Evolutionary conservation across 2,888 invertebrate genomes (phyloP).

Genomic region (Megalurothrips usitatus): DNA sequence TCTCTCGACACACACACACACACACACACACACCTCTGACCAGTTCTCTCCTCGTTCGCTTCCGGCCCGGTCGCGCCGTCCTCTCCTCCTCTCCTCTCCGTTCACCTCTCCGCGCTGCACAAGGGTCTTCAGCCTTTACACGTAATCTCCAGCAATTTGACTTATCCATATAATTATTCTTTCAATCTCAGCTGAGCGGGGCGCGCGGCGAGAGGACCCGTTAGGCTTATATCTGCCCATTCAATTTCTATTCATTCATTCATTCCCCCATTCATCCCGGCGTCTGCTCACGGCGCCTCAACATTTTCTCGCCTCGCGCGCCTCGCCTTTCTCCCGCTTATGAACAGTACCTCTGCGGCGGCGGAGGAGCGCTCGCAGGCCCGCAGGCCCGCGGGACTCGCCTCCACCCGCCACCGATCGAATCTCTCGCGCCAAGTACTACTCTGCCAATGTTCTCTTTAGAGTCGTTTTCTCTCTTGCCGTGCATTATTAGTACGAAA

Average conservation of each 20-base stretch:
- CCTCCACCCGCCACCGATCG: too few relatives aligned
- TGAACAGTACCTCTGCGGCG: too few relatives aligned
- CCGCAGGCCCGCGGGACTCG: too few relatives aligned
- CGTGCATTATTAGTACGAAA: too few relatives aligned
- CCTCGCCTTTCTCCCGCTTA: not conserved
- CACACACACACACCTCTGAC: not conserved
- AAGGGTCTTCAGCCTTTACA: not conserved
- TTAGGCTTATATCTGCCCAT: constrained; percentile 19
- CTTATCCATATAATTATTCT: constrained; percentile 27
- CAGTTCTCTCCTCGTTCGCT: not conserved
- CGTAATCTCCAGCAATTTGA: constrained; percentile 25
- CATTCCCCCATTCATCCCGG: not conserved
- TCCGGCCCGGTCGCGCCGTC: not conserved
- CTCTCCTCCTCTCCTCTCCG: not conserved
- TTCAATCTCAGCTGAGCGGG: constrained; percentile 16
- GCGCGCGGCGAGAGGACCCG: not conserved
- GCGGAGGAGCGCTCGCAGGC: too few relatives aligned
- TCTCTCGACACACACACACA: not conserved
- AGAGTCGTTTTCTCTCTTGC: too few relatives aligned
- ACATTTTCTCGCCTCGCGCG: too few relatives aligned
- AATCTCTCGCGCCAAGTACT: too few relatives aligned
- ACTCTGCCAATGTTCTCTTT: too few relatives aligned
- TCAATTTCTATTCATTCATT: constrained; percentile 20
- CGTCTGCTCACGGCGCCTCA: not conserved
- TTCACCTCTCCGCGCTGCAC: not conserved